phyloP scores from a whole-genome alignment of 2,113 vertebrate genomes.

The Chlorodrepanis virens region DNA sequence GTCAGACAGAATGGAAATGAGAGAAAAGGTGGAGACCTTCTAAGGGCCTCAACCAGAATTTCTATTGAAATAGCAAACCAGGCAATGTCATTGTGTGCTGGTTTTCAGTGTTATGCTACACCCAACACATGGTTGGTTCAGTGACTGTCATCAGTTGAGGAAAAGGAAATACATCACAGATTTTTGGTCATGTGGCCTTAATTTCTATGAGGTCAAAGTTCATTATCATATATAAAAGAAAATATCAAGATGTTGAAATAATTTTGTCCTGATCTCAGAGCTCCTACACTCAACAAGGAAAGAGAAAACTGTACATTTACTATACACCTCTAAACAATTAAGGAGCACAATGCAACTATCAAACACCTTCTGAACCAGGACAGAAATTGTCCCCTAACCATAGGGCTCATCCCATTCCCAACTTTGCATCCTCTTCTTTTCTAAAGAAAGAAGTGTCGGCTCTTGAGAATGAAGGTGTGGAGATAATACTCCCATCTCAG shows the following conservation, averaged over 20 bases:
- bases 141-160: neutral
- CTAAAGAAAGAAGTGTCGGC: neutral
- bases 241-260: neutral
- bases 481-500: neutral
- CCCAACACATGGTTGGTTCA: neutral
- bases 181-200: neutral
- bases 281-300: neutral
- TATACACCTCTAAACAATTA: neutral
- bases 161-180: neutral
- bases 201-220: neutral
- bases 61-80: neutral
- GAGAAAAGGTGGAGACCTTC: neutral
- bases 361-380: neutral
- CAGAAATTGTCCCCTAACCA: neutral
- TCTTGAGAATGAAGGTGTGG: neutral
- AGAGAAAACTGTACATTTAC: neutral
- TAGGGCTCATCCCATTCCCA: neutral
- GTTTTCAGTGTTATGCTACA: neutral
- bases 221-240: neutral
- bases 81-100: neutral
- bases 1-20: neutral
- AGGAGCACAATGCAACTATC: neutral
- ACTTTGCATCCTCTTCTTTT: neutral
- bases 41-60: neutral
- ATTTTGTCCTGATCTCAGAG: neutral